These are phyloP conservation scores for Nemurella pictetii DNA, from an alignment of 2,888 invertebrate species.

Conservation along the genomic window DNA sequence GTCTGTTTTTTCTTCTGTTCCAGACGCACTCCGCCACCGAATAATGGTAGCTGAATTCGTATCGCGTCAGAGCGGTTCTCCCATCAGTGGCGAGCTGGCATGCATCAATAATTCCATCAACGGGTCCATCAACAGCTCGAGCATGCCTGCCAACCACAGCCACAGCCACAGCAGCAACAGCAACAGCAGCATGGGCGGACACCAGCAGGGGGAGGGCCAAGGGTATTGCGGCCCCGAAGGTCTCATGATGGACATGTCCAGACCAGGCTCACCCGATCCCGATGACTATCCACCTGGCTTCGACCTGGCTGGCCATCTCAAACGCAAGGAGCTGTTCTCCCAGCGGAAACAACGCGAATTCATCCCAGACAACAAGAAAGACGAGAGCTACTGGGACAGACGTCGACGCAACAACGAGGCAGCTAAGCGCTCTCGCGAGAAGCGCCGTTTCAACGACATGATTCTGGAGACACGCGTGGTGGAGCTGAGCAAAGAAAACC, in stretches of 20 bases:
- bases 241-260: conserved; percentile 35
- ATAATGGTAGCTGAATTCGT: conserved; percentile 89
- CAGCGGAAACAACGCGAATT: conserved; percentile 94
- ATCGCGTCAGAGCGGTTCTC: conserved; percentile 70
- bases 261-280: conserved; percentile 37
- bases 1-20: conserved; percentile 42
- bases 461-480: conserved; percentile 92
- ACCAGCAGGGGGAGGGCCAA: conserved; percentile 9
- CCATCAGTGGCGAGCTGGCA: conserved; percentile 69
- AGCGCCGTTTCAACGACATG: conserved; percentile 95
- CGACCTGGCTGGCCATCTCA: conserved; percentile 56
- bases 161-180: conserved; percentile 36
- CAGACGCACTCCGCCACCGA: conserved; percentile 59
- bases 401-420: conserved; percentile 96
- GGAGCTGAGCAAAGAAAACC: conserved; percentile 93
- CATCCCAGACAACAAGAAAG: conserved; percentile 95
- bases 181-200: conserved; percentile 31
- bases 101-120: no score
- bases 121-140: conserved; percentile 45
- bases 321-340: conserved; percentile 76
- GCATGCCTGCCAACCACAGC: conserved; percentile 40
- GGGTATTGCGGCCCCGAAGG: conserved; percentile 26
- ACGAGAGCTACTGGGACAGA: conserved; percentile 97
- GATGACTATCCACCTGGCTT: conserved; percentile 56
- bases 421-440: conserved; percentile 94